phyloP scores from a whole-genome alignment of 2,797 vertebrate species.

The Brachyalestes nurse region DNA sequence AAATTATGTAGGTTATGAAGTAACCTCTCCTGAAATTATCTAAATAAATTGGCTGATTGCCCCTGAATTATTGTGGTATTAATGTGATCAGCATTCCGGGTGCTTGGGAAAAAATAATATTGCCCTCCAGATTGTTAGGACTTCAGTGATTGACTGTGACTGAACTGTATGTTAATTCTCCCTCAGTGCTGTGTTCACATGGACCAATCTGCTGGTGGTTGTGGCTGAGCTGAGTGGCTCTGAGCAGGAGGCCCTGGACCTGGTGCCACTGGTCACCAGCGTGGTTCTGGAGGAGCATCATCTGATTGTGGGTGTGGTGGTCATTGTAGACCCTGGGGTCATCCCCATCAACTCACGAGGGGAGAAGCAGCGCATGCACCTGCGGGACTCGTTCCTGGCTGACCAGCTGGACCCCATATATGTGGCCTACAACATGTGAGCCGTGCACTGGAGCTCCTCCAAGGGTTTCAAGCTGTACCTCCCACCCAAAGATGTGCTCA shows the following conservation, averaged over 20 bases:
- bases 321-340: constrained; percentile 96
- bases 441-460: constrained; percentile 59
- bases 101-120: no score
- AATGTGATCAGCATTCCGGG: no score
- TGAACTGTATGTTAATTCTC: constrained; percentile 78
- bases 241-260: constrained; percentile 95
- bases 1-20: no score
- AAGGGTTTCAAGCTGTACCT: constrained; percentile 52
- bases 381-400: constrained; percentile 96
- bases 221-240: constrained; percentile 96
- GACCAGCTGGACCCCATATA: constrained; percentile 98
- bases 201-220: constrained; percentile 98
- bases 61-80: no score
- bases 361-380: constrained; percentile 98
- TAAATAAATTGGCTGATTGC: no score
- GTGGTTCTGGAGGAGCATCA: constrained; percentile 98
- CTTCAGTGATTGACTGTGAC: not conserved
- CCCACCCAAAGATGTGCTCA: constrained; percentile 20
- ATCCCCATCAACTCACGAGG: constrained; percentile 98
- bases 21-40: no score
- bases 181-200: constrained; percentile 94
- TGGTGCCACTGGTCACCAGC: constrained; percentile 96
- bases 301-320: constrained; percentile 96
- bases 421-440: constrained; percentile 98
- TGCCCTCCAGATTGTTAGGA: no score